Conservation (phyloP, 2,113 vertebrate species). For the Solea solea region DNA sequence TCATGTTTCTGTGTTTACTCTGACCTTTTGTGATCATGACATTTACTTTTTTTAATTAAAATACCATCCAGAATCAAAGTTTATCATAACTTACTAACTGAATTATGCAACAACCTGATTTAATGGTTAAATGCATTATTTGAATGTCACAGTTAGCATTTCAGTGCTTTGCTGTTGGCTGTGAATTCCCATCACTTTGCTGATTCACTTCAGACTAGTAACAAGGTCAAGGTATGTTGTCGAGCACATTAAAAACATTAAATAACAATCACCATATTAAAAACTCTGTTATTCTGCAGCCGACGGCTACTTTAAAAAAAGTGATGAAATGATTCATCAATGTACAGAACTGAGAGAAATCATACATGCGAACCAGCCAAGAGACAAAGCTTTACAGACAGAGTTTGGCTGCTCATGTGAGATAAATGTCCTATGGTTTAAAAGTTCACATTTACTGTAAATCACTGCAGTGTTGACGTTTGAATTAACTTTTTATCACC, state of each 20-base stretch:
- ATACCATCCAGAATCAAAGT: no score
- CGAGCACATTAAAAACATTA: no score
- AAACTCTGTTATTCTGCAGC: neutral
- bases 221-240: no score
- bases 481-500: neutral
- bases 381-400: neutral
- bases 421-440: neutral
- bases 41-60: no score
- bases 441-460: no score
- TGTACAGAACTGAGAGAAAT: conserved; percentile 2
- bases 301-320: neutral
- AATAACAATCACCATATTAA: neutral
- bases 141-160: neutral
- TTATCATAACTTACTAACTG: no score
- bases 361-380: no score
- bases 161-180: neutral
- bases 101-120: no score
- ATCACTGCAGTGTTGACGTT: neutral
- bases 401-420: no score
- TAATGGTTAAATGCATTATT: neutral
- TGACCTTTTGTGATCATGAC: no score
- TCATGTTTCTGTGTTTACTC: neutral
- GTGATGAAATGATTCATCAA: neutral
- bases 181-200: neutral
- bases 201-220: neutral